phyloP scores from a whole-genome alignment of 1,140 invertebrate species.

The Cyrtorhinus lividipennis region DNA sequence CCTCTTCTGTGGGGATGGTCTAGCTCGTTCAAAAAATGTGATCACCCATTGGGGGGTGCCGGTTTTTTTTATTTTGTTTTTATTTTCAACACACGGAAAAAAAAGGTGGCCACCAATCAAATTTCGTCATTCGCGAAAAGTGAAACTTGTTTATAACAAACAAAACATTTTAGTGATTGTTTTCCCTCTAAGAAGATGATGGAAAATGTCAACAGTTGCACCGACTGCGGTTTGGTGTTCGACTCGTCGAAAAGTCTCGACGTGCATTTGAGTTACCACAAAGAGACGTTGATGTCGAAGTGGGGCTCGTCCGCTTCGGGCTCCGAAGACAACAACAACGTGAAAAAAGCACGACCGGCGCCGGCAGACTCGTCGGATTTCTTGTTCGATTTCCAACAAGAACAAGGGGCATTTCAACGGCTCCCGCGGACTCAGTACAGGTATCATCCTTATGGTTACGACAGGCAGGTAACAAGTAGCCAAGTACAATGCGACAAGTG shows the following conservation, averaged over 20 bases:
- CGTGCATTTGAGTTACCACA: slow-evolving; percentile 63
- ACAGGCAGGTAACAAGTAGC: slow-evolving; percentile 33
- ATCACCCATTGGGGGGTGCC: slow-evolving; percentile 3
- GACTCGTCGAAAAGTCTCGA: slow-evolving; percentile 57
- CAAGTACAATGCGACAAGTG: slow-evolving; percentile 66
- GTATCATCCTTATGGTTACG: slow-evolving; percentile 18
- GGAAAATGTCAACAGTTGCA: slow-evolving; percentile 33
- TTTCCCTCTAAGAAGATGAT: neutral
- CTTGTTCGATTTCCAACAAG: slow-evolving; percentile 33
- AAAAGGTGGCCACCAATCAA: neutral
- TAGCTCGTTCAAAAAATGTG: neutral
- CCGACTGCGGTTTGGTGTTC: slow-evolving; percentile 54
- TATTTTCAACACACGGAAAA: neutral
- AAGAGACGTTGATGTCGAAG: slow-evolving; percentile 55
- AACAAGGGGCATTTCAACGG: slow-evolving; percentile 23
- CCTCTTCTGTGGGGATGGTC: neutral
- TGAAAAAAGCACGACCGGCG: slow-evolving; percentile 30
- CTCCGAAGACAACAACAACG: slow-evolving; percentile 44
- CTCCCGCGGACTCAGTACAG: slow-evolving; percentile 15
- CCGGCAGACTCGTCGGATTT: slow-evolving; percentile 42
- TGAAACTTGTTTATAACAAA: neutral
- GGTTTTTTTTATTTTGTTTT: slow-evolving; percentile 5
- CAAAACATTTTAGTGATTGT: neutral
- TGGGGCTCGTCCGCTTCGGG: slow-evolving; percentile 37
- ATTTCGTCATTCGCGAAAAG: neutral